phyloP scores from a whole-genome alignment of 2,888 invertebrate genomes.

The Sphinx pinastri region DNA sequence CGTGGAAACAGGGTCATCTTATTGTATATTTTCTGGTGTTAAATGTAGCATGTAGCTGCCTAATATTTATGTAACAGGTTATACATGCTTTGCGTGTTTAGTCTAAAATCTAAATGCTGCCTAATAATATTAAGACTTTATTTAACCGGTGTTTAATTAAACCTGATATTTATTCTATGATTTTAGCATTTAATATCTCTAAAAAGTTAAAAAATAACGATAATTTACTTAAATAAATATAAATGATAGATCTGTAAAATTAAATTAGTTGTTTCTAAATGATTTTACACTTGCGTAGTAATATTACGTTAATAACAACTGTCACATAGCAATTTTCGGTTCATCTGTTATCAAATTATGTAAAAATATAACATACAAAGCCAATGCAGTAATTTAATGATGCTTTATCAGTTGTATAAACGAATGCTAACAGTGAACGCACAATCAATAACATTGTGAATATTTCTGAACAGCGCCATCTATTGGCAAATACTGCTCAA shows the following conservation, averaged over 20 bases:
- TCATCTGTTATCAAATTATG: too few relatives aligned
- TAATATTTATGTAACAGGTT: constrained; percentile 13
- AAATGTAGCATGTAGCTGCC: constrained; percentile 23
- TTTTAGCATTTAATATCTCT: too few relatives aligned
- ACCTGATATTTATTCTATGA: too few relatives aligned
- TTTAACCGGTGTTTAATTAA: background rate
- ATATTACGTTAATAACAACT: too few relatives aligned
- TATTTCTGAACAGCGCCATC: constrained; percentile 61
- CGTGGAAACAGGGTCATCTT: constrained; percentile 53
- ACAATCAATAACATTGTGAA: constrained; percentile 58
- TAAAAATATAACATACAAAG: background rate
- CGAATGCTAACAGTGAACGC: constrained; percentile 44
- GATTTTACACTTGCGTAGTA: too few relatives aligned
- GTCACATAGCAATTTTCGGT: too few relatives aligned
- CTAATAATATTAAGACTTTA: background rate
- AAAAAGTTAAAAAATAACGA: too few relatives aligned
- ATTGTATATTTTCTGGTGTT: constrained; percentile 43
- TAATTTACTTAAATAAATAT: too few relatives aligned
- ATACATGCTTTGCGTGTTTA: background rate
- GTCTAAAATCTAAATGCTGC: background rate
- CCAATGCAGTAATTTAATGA: background rate
- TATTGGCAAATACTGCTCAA: constrained; percentile 36
- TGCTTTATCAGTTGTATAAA: constrained; percentile 44
- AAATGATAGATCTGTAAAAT: too few relatives aligned
- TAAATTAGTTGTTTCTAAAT: too few relatives aligned